Evolutionary conservation across 2,113 vertebrate species (phyloP).

Genomic region (Cathartes aura): DNA sequence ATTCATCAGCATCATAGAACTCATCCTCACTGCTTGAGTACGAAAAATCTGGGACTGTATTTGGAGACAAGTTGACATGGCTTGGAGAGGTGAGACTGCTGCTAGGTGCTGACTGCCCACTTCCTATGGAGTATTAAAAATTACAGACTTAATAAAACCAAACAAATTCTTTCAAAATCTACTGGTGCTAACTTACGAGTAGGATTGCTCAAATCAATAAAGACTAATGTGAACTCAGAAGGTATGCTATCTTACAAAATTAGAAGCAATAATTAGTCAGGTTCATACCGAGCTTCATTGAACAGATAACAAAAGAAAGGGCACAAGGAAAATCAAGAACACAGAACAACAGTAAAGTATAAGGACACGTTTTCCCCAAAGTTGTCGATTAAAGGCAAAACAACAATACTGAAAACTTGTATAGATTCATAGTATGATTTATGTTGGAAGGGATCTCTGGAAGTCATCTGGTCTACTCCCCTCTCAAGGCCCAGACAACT

Average conservation of each 20-base stretch:
- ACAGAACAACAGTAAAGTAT: neutral
- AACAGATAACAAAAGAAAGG: neutral
- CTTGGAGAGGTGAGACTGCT: slow-evolving; percentile 92
- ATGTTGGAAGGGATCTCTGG: neutral
- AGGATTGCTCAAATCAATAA: neutral
- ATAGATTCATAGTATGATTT: neutral
- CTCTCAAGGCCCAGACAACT: neutral
- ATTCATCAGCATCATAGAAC: slow-evolving; percentile 98
- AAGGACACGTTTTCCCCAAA: neutral
- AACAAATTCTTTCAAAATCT: neutral
- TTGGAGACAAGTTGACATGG: slow-evolving; percentile 92
- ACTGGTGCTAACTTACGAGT: neutral
- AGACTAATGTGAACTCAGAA: neutral
- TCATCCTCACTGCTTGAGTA: slow-evolving; percentile 99
- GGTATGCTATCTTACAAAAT: neutral
- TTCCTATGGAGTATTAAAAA: slow-evolving; percentile 77
- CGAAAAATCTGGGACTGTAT: slow-evolving; percentile 96
- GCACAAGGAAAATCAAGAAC: neutral
- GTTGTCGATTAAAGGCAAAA: neutral
- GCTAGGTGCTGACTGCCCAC: slow-evolving; percentile 92
- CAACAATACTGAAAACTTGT: neutral
- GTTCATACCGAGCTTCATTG: neutral
- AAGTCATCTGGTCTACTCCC: neutral
- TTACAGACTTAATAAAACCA: neutral
- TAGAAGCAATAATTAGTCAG: neutral